phyloP scores from a whole-genome alignment of 1,140 invertebrate species.

The Leguminivora glycinivorella region DNA sequence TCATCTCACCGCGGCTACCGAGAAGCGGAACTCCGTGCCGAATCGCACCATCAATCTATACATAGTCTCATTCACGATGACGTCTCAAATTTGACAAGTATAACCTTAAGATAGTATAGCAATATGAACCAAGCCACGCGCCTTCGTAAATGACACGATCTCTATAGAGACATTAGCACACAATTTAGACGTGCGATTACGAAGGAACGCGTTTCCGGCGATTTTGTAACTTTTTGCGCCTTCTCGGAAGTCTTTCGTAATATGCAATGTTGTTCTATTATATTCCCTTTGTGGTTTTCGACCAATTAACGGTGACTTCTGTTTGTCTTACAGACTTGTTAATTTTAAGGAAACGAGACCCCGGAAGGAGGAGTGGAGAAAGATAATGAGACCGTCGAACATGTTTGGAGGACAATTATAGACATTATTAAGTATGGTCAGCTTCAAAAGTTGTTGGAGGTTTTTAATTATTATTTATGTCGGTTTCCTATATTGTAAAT shows the following conservation, averaged over 20 bases:
- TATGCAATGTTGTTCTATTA: constrained; percentile 5
- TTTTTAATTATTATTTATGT: background rate
- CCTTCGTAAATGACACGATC: no score
- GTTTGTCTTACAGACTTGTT: background rate
- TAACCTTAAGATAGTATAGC: no score
- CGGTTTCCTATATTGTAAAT: no score
- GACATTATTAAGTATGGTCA: background rate
- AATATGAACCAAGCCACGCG: no score
- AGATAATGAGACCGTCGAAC: background rate
- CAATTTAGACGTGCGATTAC: constrained; percentile 48
- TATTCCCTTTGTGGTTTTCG: background rate
- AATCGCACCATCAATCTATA: constrained; percentile 63
- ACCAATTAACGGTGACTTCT: background rate
- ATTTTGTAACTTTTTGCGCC: constrained; percentile 28
- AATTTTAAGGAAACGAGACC: background rate
- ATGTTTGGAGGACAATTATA: background rate
- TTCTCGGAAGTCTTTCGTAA: constrained; percentile 26
- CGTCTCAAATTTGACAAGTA: no score
- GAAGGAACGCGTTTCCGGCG: constrained; percentile 39
- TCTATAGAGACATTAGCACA: constrained; percentile 58
- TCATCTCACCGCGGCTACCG: constrained; percentile 50
- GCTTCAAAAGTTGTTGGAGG: background rate
- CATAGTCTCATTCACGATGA: no score
- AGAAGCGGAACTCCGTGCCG: constrained; percentile 52
- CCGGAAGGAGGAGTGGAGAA: background rate